Base-by-base conservation (phyloP, 2,113 vertebrate species). In the Hepsetus odoe region DNA sequence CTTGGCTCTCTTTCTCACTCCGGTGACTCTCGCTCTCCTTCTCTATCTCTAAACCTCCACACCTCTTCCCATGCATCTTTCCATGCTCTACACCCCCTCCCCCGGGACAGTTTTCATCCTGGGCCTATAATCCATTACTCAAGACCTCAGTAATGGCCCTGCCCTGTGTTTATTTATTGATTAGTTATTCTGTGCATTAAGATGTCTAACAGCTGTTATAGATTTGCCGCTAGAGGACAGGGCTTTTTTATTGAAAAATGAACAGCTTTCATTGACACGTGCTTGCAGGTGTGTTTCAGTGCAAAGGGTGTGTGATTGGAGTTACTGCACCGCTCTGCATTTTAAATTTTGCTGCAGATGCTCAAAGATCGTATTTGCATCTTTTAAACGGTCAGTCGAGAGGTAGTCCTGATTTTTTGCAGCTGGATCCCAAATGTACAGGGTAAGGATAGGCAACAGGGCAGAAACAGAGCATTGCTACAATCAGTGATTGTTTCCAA, bases 191-290 rank as follows among this genome's bases (percentile, higher is more conserved):
- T 40, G 86, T 69, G 74, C 81, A 79, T 88, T 82, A 87, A 87
- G 84, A 87, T 40, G 35, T 85, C 61, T 62, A 79, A 72, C 86
- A 84, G 85, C 84, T 84, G 83, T 79, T 62, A 79, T 72, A 20
- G 9, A 77, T 83, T 84, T 76, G 84, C 85, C 84, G 82, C 86
- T 69, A 26, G 13, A 68, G 73, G 76, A 85, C 73, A 77, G 81
- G 69, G 74, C 76, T 88, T 81, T 82, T 87, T 88, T 89, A 88
- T 88, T 88, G 74, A 88, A 86, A 87, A 86, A 86, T 65, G 58
- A 53, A 51, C 70, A 73, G 9, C 35, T 66, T 61, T 51, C n/a
- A 71, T 78, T 58, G 70, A 38, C 46, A 56, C 64, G 26, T 11
- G 70, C 61, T 42, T 0, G 12, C 55, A 35, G 69, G 59, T 49